A percentile compares a stretch with the other conserved stretches of the same genome.
These are phyloP conservation scores for Artemia franciscana DNA, from an alignment of 1,140 invertebrate species.

Conservation along the genomic window DNA sequence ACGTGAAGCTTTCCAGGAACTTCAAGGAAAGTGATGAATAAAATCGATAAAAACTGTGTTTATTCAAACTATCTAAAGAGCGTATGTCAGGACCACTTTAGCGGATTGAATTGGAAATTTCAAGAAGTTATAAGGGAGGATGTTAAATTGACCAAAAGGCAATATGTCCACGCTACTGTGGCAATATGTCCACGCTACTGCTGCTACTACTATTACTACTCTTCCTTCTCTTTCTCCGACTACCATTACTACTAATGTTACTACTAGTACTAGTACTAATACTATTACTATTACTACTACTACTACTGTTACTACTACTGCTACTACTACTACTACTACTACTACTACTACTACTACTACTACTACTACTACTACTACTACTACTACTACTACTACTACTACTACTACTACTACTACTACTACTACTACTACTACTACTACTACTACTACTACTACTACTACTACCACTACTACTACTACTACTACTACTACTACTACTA, in stretches of 20 bases:
- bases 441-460: not conserved
- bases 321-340: not conserved
- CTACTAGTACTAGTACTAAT: not conserved
- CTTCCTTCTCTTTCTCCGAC: not conserved
- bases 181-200: not conserved
- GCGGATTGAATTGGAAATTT: too few species aligned
- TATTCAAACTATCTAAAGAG: too few species aligned
- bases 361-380: not conserved
- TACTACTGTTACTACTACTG: not conserved
- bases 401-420: not conserved
- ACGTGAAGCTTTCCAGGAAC: too few species aligned
- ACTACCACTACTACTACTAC: not conserved
- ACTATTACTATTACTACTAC: not conserved
- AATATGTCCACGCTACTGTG: not conserved
- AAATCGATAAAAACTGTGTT: too few species aligned
- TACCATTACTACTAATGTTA: not conserved
- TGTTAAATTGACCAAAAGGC: too few species aligned
- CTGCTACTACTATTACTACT: not conserved
- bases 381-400: not conserved
- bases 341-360: not conserved
- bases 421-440: not conserved
- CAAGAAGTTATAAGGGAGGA: too few species aligned
- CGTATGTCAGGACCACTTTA: too few species aligned
- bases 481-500: not conserved
- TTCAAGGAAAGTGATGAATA: too few species aligned